A percentile compares a stretch with the other conserved stretches of the same genome.
Evolutionary conservation across 2,888 invertebrate species (phyloP).

Genomic region (Drosophila antonietae): DNA sequence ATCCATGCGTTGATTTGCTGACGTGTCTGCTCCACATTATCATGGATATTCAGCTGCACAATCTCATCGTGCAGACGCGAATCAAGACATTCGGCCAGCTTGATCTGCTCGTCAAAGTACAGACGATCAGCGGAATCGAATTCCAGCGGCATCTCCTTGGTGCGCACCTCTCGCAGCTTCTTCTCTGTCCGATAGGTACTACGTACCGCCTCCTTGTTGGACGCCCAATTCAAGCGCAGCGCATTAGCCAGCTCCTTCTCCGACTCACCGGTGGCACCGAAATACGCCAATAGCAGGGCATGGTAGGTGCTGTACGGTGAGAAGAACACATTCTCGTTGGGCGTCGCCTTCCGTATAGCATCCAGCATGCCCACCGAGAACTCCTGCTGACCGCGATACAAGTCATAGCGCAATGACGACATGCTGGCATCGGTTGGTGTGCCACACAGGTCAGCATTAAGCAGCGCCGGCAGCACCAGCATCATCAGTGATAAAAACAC

Average conservation of each 20-base stretch:
- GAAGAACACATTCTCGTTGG: constrained; percentile 92
- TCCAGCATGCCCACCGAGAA: constrained; percentile 90
- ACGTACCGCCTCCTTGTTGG: constrained; percentile 89
- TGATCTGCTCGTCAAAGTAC: constrained; percentile 86
- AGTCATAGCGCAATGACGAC: constrained; percentile 36
- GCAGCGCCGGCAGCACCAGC: constrained; percentile 54
- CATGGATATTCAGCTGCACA: constrained; percentile 87
- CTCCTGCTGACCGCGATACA: constrained; percentile 87
- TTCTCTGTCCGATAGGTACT: constrained; percentile 91
- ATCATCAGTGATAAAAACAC: constrained; percentile 45
- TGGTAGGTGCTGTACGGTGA: constrained; percentile 95
- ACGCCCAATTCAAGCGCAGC: constrained; percentile 81
- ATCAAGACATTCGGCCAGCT: constrained; percentile 87
- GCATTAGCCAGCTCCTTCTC: constrained; percentile 85
- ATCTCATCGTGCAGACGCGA: constrained; percentile 88
- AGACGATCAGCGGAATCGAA: constrained; percentile 91
- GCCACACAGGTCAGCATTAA: constrained; percentile 50
- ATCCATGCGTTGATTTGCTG: constrained; percentile 91
- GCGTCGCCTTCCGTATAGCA: constrained; percentile 88
- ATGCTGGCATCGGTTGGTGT: constrained; percentile 8
- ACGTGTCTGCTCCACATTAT: constrained; percentile 87
- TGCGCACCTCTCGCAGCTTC: constrained; percentile 85
- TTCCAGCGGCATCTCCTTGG: constrained; percentile 88
- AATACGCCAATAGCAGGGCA: constrained; percentile 91
- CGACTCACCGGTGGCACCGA: constrained; percentile 90